phyloP scores from a whole-genome alignment of 2,888 invertebrate genomes.

The Abrostola triplasia region DNA sequence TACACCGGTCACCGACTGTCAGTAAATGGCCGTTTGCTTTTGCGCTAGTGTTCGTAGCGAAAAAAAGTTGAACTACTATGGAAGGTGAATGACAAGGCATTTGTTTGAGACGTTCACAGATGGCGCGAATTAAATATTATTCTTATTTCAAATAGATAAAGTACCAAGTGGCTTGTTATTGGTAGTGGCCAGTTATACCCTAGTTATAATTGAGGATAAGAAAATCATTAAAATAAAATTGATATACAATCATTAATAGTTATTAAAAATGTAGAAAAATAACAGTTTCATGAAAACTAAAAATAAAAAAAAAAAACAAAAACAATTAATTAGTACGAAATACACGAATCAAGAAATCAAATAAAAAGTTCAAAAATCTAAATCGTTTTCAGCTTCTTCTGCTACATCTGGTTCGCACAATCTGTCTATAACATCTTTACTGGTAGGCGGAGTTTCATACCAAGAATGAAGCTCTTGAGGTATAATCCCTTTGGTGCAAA shows the following conservation, averaged over 20 bases:
- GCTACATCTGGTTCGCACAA: conserved; percentile 7
- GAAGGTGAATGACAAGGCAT: no score
- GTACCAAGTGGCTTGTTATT: no score
- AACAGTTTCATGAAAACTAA: neutral
- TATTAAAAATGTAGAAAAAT: neutral
- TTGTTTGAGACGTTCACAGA: no score
- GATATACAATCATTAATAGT: neutral
- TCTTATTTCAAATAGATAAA: no score
- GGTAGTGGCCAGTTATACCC: no score
- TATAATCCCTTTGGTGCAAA: neutral
- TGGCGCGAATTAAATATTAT: no score
- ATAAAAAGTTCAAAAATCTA: conserved; percentile 2
- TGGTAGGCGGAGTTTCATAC: conserved; percentile 5
- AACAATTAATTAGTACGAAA: neutral
- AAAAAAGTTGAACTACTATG: no score
- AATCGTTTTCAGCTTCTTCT: conserved; percentile 3
- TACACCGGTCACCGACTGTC: no score
- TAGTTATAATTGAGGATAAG: neutral
- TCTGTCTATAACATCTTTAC: conserved; percentile 12
- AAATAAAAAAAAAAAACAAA: neutral
- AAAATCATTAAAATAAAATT: neutral
- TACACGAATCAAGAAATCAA: neutral
- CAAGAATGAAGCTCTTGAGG: neutral
- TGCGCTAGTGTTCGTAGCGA: no score
- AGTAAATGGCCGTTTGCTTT: no score